phyloP scores from a whole-genome alignment of 2,888 invertebrate genomes.

The Plemyria rubiginata region DNA sequence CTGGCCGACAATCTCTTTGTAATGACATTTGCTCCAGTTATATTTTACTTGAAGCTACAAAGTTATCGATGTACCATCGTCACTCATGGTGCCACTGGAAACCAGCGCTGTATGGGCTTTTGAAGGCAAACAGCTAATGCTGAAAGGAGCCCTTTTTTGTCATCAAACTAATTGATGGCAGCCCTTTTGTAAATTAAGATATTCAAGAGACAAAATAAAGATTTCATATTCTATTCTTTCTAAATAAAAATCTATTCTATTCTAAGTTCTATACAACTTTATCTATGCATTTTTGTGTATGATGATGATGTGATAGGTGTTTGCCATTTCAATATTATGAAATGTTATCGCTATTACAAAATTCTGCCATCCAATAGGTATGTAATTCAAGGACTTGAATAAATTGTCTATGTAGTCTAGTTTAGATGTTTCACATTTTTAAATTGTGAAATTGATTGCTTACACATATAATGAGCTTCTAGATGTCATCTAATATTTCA shows the following conservation, averaged over 20 bases:
- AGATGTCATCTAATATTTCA: slow-evolving; percentile 3
- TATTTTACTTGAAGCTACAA: slow-evolving; percentile 25
- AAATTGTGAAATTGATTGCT: not conserved
- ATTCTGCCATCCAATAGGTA: not conserved
- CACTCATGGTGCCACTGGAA: too few relatives aligned
- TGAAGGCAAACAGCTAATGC: too few relatives aligned
- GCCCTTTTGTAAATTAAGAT: too few relatives aligned
- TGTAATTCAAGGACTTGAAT: slow-evolving; percentile 5
- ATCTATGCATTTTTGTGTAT: not conserved
- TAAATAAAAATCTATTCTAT: too few relatives aligned
- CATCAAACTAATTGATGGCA: too few relatives aligned
- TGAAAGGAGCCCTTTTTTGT: too few relatives aligned
- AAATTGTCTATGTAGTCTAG: not conserved
- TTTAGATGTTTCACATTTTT: not conserved
- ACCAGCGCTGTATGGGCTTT: too few relatives aligned
- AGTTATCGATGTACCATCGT: not conserved
- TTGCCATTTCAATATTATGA: not conserved
- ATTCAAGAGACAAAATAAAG: too few relatives aligned
- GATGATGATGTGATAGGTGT: not conserved
- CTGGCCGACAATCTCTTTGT: slow-evolving; percentile 25
- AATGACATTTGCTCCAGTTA: slow-evolving; percentile 37
- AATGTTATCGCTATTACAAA: not conserved
- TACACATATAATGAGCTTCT: slow-evolving; percentile 1
- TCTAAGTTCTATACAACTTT: too few relatives aligned
- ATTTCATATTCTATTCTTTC: too few relatives aligned